Evolutionary conservation across 1,140 invertebrate species (phyloP).

Genomic region (Gryllus bimaculatus): DNA sequence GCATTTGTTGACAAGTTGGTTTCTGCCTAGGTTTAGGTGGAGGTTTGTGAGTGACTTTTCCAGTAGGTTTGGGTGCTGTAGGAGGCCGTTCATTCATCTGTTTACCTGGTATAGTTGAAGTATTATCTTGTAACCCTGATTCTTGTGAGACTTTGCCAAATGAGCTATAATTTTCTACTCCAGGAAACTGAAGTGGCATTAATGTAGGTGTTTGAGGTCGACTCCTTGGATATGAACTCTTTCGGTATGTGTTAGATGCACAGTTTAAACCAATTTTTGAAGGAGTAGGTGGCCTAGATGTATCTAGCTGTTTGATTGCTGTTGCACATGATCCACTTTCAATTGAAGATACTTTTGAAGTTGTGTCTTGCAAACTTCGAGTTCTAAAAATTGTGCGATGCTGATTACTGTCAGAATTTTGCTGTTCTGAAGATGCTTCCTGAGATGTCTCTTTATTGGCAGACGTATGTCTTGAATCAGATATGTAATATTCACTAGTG

Average conservation of each 20-base stretch:
- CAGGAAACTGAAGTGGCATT: background rate
- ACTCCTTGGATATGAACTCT: conserved; percentile 12
- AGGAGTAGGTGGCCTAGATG: background rate
- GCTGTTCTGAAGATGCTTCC: too few species aligned
- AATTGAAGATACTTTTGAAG: background rate
- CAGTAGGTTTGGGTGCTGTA: conserved; percentile 14
- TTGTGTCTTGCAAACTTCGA: conserved; percentile 40
- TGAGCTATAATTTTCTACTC: background rate
- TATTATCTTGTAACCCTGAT: background rate
- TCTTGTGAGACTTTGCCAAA: background rate
- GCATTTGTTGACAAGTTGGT: background rate
- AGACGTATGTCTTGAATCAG: background rate
- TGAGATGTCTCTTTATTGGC: background rate
- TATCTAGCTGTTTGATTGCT: background rate
- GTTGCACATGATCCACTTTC: background rate
- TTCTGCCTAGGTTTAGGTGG: conserved; percentile 17
- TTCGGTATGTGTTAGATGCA: background rate
- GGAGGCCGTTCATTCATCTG: conserved; percentile 6
- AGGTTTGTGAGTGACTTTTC: conserved; percentile 18
- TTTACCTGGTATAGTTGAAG: background rate
- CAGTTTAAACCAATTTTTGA: background rate
- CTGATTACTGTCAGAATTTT: background rate
- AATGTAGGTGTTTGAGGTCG: conserved; percentile 13
- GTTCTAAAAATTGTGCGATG: conserved; percentile 34
- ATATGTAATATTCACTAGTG: background rate